A percentile compares a stretch with the other conserved stretches of the same genome.
Conservation (phyloP, 2,888 invertebrate species). For the Muscina levida region DNA sequence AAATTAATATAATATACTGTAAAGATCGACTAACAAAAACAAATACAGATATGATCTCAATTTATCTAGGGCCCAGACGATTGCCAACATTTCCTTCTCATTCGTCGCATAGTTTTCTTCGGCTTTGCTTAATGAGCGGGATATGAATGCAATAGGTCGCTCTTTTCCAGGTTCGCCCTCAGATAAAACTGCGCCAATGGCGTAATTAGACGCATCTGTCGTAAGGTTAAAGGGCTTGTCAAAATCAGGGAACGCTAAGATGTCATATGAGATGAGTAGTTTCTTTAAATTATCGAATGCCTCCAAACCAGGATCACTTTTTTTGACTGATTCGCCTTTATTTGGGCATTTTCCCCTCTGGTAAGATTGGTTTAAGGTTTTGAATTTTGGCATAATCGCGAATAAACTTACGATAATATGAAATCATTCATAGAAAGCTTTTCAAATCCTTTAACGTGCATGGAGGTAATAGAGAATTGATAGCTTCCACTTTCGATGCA, state of each 20-base stretch:
- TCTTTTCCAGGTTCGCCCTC: too few species aligned
- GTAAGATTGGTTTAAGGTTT: constrained; percentile 63
- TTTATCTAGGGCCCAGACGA: constrained; percentile 54
- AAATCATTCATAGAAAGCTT: constrained; percentile 49
- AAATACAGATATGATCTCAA: constrained; percentile 73
- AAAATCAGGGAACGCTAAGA: constrained; percentile 60
- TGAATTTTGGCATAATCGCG: constrained; percentile 59
- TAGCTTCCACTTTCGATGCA: constrained; percentile 4
- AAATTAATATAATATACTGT: too few species aligned
- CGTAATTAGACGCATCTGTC: constrained; percentile 16
- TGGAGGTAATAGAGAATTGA: constrained; percentile 41
- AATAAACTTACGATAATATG: constrained; percentile 59
- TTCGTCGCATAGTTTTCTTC: constrained; percentile 49
- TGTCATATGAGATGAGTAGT: constrained; percentile 56
- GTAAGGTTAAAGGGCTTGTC: constrained; percentile 40
- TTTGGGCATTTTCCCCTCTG: constrained; percentile 60
- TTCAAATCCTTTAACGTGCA: constrained; percentile 58
- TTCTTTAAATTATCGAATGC: constrained; percentile 63
- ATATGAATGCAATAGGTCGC: too few species aligned
- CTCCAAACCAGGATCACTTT: constrained; percentile 51
- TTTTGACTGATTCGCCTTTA: constrained; percentile 58
- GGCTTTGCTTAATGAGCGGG: too few species aligned
- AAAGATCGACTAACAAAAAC: too few species aligned
- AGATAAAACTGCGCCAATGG: constrained; percentile 21
- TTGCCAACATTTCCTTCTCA: constrained; percentile 51